Evolutionary conservation across 2,888 invertebrate species (phyloP), one percentile per base, ranked within the genome.

Genomic region (Microdon myrmicae): DNA sequence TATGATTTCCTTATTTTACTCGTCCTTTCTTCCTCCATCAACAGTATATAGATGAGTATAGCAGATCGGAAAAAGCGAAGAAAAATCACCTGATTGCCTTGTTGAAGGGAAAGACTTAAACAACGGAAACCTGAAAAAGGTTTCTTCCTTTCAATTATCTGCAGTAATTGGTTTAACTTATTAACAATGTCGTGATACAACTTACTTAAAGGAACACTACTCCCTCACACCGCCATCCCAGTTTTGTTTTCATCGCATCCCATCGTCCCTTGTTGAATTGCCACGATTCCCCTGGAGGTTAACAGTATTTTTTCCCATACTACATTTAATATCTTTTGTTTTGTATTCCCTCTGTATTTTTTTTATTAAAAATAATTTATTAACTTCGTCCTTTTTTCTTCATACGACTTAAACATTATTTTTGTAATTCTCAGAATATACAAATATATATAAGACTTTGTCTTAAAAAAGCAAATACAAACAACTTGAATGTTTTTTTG

Each of bases 11-110:
- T 9, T 26, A 6, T 3, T 28, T 17, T 34, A 19, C 17, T 44
- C 37, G 32, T 67, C n/a, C n/a, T n/a, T n/a, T n/a, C n/a, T n/a
- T n/a, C n/a, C n/a, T n/a, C n/a, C n/a, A n/a, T n/a, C n/a, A n/a
- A 6, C 56, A 79, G 80, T 74, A 75, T 34, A 69, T 80, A 16
- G 80, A 79, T 54, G 80, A 78, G 66, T 80, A 80, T 59, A 75
- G 74, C 60, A 76, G 75, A 71, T 78, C 80, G 54, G 78, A 79
- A 35, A 72, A 74, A 43, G 79, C 77, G 25, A 76, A 77, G 61
- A 75, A 73, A 49, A 79, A 80, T 73, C 75, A 71, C 67, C 71
- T 80, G 44, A 73, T 80, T 26, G 71, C 74, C 38, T 49, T 74
- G 51, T 68, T 77, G 28, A 74, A 74, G 49, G 71, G 70, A n/a